A percentile compares a stretch with the other conserved stretches of the same genome.
phyloP scores from a whole-genome alignment of 1,140 invertebrate genomes.

The Vollenhovia emeryi region DNA sequence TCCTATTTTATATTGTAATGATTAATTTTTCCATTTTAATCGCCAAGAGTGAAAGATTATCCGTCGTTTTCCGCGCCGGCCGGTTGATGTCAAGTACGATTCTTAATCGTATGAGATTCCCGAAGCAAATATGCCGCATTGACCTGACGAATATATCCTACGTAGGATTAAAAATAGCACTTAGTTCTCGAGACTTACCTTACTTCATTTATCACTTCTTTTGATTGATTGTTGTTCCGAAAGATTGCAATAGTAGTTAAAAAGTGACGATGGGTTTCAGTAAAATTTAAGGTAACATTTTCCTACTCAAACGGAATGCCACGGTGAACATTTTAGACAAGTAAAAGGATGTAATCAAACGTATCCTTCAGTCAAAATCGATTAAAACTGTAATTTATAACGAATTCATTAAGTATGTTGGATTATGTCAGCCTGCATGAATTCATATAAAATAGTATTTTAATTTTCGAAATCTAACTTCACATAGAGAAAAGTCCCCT shows the following conservation, averaged over 20 bases:
- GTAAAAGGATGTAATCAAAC: neutral
- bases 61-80: conserved; percentile 48
- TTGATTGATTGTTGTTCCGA: neutral
- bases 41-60: conserved; percentile 79
- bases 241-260: neutral
- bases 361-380: neutral
- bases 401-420: neutral
- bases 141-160: conserved; percentile 26
- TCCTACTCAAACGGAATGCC: too few relatives aligned
- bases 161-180: neutral
- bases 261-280: neutral
- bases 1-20: conserved; percentile 16
- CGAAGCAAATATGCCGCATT: conserved; percentile 22
- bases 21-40: conserved; percentile 79
- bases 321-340: neutral
- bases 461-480: neutral
- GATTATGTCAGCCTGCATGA: neutral
- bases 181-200: neutral
- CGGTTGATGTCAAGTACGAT: conserved; percentile 34
- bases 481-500: too few relatives aligned
- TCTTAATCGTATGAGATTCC: neutral
- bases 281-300: neutral
- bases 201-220: neutral
- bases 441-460: conserved; percentile 4
- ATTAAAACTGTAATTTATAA: neutral